phyloP scores from a whole-genome alignment of 1,140 invertebrate genomes.

The Mycetomoellerius zeteki region DNA sequence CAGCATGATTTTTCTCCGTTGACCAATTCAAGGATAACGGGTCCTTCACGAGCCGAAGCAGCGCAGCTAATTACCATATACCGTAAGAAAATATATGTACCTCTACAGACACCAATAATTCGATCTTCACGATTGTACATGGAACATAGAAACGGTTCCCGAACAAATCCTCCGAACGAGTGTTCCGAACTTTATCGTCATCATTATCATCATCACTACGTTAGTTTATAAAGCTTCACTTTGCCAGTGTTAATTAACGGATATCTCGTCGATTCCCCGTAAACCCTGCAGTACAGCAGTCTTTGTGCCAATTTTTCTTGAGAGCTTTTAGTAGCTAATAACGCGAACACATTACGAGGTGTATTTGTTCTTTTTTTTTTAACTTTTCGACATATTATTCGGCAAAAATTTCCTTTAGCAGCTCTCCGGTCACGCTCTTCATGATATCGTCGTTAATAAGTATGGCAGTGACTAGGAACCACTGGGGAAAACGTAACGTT shows the following conservation, averaged over 20 bases:
- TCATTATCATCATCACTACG: conserved; percentile 44
- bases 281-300: conserved; percentile 72
- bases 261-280: conserved; percentile 72
- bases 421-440: conserved; percentile 62
- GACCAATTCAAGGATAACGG: conserved; percentile 70
- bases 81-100: conserved; percentile 78
- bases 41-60: conserved; percentile 73
- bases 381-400: conserved; percentile 27
- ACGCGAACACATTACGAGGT: conserved; percentile 70
- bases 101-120: conserved; percentile 77
- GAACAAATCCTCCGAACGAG: conserved; percentile 65
- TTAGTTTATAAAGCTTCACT: conserved; percentile 71
- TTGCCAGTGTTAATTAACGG: conserved; percentile 66
- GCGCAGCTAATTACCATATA: conserved; percentile 71
- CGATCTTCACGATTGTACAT: conserved; percentile 71
- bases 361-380: conserved; percentile 28
- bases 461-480: conserved; percentile 64
- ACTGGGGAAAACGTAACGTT: conserved; percentile 61
- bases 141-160: conserved; percentile 67
- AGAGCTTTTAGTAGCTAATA: conserved; percentile 37
- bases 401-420: conserved; percentile 52
- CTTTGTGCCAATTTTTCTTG: conserved; percentile 56
- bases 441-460: conserved; percentile 49
- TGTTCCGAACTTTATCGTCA: conserved; percentile 40
- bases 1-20: background rate